phyloP scores from a whole-genome alignment of 2,797 vertebrate genomes.

The Muscicapa comitata region DNA sequence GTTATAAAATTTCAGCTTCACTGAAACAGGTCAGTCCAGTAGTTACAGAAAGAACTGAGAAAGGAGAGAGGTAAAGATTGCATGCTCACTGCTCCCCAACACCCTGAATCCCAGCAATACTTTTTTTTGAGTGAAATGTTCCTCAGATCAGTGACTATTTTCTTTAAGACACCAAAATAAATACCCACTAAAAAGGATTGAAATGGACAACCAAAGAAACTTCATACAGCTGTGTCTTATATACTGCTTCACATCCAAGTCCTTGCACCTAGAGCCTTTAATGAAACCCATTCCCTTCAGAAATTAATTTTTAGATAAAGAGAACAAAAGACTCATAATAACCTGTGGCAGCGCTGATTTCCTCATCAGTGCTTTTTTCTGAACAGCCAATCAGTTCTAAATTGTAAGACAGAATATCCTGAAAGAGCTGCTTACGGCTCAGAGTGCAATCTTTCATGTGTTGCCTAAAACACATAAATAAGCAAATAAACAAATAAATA shows the following conservation, averaged over 20 bases:
- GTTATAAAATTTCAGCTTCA: background rate
- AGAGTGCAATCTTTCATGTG: conserved; percentile 92
- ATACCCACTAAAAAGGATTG: background rate
- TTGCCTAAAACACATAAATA: conserved; percentile 82
- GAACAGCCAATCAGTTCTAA: conserved; percentile 89
- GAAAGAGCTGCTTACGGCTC: conserved; percentile 87
- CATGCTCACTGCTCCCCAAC: background rate
- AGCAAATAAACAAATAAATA: background rate
- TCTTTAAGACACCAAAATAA: background rate
- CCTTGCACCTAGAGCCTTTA: background rate
- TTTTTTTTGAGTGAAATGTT: background rate
- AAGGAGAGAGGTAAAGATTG: background rate
- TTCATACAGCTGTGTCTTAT: background rate
- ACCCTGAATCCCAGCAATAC: background rate
- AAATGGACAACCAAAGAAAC: background rate
- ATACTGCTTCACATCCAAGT: background rate
- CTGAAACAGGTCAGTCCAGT: background rate
- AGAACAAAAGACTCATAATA: conserved; percentile 1
- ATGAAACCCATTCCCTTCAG: background rate
- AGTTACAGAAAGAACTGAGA: background rate
- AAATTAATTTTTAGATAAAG: background rate
- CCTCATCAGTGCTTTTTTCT: conserved; percentile 82
- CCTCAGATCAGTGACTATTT: background rate
- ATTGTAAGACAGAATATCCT: conserved; percentile 93
- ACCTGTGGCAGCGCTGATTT: conserved; percentile 88